A percentile compares a stretch with the other conserved stretches of the same genome.
These are phyloP conservation scores for Torymus auratus DNA, from an alignment of 2,888 invertebrate species.

Conservation along the genomic window DNA sequence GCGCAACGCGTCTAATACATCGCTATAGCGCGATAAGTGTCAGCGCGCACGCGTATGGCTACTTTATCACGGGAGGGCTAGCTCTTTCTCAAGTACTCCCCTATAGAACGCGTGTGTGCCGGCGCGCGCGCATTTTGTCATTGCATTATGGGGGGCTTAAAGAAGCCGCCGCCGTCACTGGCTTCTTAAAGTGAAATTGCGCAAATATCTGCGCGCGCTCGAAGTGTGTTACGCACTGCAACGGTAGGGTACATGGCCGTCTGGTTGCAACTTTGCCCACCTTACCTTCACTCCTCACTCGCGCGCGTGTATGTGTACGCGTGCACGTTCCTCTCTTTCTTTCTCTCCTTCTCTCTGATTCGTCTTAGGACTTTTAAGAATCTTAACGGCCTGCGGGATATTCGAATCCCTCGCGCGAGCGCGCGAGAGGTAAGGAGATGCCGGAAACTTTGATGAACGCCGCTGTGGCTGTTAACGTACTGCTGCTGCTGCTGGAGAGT, in stretches of 20 bases:
- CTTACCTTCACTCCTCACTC: conserved; percentile 20
- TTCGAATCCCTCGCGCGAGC: neutral
- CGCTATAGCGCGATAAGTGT: neutral
- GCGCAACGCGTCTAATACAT: neutral
- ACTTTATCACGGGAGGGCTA: neutral
- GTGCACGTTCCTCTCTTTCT: too few relatives aligned
- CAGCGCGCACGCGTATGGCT: neutral
- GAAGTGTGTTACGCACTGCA: conserved; percentile 34
- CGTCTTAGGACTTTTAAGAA: conserved; percentile 41
- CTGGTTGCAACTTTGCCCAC: conserved; percentile 18
- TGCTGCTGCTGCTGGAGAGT: neutral
- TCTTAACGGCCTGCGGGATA: conserved; percentile 19
- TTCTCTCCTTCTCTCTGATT: neutral
- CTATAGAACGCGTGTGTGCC: neutral
- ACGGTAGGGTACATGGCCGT: conserved; percentile 27
- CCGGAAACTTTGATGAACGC: conserved; percentile 35
- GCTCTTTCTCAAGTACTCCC: conserved; percentile 11
- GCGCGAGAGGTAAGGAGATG: conserved; percentile 6
- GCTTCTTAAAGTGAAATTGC: conserved; percentile 27
- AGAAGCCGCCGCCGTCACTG: conserved; percentile 19
- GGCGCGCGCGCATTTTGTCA: neutral
- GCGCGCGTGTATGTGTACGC: too few relatives aligned
- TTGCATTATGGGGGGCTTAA: conserved; percentile 2
- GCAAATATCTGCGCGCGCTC: conserved; percentile 12
- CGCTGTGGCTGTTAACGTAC: conserved; percentile 7